Evolutionary conservation across 53 echinoderm and acorn worm genomes (phyloP).

Genomic region (Holothuria scabra): DNA sequence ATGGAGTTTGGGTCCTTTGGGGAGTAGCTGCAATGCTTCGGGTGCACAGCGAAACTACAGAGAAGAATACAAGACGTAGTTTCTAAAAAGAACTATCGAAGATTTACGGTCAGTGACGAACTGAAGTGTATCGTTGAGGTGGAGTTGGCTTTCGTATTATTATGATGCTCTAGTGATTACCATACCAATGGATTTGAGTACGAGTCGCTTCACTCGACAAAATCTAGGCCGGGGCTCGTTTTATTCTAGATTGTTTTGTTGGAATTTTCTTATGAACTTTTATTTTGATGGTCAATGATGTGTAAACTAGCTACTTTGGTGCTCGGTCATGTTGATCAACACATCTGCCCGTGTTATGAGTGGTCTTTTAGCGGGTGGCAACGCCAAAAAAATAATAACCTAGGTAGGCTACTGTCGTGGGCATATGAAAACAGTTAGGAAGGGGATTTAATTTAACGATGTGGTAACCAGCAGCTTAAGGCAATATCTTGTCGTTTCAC

Average conservation of each 20-base stretch:
- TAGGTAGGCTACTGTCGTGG: too few relatives aligned
- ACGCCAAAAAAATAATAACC: too few relatives aligned
- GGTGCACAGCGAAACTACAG: too few relatives aligned
- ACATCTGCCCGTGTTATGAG: too few relatives aligned
- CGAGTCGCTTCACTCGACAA: conserved; percentile 1
- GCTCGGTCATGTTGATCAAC: too few relatives aligned
- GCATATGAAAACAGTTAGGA: too few relatives aligned
- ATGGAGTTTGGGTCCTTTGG: conserved; percentile 17
- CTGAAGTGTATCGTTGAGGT: background rate
- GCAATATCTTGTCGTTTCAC: too few relatives aligned
- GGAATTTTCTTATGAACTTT: background rate
- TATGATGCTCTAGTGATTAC: conserved; percentile 1
- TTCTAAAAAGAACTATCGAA: background rate
- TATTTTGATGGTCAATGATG: background rate
- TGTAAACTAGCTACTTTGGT: too few relatives aligned
- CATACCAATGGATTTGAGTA: conserved; percentile 1
- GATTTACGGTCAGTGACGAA: conserved; percentile 31
- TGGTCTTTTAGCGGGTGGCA: too few relatives aligned
- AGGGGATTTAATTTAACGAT: too few relatives aligned
- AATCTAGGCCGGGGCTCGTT: background rate
- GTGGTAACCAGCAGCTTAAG: too few relatives aligned
- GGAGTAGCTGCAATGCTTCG: background rate
- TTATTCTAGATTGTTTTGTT: conserved; percentile 3
- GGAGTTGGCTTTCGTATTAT: background rate
- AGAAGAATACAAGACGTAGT: too few relatives aligned